phyloP scores from a whole-genome alignment of 92 coral and sea anemone species.

The Palythoa heliodiscus region DNA sequence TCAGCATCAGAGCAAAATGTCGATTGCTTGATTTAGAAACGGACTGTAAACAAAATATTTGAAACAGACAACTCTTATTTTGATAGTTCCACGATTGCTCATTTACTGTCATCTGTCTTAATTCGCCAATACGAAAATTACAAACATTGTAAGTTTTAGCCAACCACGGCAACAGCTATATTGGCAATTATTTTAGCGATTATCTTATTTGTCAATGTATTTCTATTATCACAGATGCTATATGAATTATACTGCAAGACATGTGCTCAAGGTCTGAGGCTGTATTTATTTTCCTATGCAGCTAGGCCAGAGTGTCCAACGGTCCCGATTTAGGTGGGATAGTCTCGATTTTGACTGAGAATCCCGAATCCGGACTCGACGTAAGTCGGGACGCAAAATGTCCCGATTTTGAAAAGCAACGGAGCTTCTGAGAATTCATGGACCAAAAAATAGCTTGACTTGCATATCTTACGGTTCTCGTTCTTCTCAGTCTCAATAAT shows the following conservation, averaged over 20 bases:
- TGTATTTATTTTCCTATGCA: no score
- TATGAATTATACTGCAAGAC: not conserved
- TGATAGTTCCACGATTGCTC: slow-evolving; percentile 19
- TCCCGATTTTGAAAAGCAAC: no score
- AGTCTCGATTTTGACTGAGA: no score
- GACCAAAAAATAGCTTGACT: no score
- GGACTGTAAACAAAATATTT: slow-evolving; percentile 58
- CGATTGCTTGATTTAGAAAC: slow-evolving; percentile 75
- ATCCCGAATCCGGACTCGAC: no score
- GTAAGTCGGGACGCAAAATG: no score
- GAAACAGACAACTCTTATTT: slow-evolving; percentile 29
- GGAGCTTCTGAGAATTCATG: no score
- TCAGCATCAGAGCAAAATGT: slow-evolving; percentile 67
- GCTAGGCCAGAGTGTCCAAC: no score
- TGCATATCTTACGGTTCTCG: no score
- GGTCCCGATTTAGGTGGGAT: no score
- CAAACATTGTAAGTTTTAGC: not conserved
- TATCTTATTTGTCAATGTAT: not conserved
- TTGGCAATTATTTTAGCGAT: not conserved
- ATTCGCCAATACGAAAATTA: slow-evolving; percentile 25
- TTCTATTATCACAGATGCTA: slow-evolving; percentile 1
- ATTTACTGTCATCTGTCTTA: slow-evolving; percentile 30
- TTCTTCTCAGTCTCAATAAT: no score
- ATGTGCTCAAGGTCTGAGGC: not conserved
- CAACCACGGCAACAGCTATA: not conserved